These are phyloP conservation scores for Trogon surrucura DNA, from an alignment of 2,113 vertebrate genomes.

Conservation along the genomic window DNA sequence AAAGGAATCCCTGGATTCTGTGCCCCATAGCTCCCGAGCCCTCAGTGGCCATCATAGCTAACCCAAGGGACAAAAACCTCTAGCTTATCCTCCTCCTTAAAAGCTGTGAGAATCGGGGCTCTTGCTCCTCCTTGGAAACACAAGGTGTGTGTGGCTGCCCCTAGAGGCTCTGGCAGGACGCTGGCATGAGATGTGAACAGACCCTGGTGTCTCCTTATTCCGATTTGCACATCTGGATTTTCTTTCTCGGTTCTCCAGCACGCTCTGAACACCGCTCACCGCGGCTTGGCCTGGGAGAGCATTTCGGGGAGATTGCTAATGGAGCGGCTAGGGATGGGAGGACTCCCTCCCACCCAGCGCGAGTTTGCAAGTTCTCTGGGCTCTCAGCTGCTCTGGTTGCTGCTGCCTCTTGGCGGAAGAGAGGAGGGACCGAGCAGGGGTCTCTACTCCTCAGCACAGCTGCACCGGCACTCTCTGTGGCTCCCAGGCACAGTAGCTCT, in stretches of 20 bases:
- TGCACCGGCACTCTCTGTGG: background rate
- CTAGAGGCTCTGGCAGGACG: conserved; percentile 53
- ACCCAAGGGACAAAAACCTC: background rate
- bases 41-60: background rate
- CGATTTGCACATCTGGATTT: background rate
- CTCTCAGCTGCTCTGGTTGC: background rate
- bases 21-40: rapidly evolving
- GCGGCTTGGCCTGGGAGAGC: background rate
- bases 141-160: conserved; percentile 61
- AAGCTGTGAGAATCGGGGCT: background rate
- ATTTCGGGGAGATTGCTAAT: background rate
- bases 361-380: background rate
- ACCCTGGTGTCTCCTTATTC: background rate
- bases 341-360: background rate
- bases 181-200: background rate
- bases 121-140: background rate
- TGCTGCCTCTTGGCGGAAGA: background rate
- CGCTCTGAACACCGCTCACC: background rate
- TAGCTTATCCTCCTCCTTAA: background rate
- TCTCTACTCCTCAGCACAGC: background rate
- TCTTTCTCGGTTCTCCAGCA: background rate
- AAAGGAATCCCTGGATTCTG: background rate
- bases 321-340: rapidly evolving
- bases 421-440: background rate
- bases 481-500: background rate